These are phyloP conservation scores for Oryzias curvinotus DNA, from an alignment of 2,113 vertebrate species.

Conservation along the genomic window DNA sequence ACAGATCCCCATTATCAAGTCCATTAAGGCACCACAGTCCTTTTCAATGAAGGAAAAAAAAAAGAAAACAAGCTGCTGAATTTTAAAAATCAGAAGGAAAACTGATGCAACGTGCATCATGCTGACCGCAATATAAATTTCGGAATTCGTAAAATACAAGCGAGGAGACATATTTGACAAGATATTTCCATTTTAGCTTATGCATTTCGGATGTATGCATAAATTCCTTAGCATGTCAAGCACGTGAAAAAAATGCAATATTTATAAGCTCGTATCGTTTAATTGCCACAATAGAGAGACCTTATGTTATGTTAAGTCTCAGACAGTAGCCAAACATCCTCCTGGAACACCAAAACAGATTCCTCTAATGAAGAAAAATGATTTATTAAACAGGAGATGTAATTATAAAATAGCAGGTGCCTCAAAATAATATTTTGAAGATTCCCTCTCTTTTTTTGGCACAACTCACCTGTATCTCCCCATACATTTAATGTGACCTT, in stretches of 20 bases:
- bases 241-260: background rate
- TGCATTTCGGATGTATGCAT: conserved; percentile 1
- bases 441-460: too few species aligned
- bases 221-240: background rate
- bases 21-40: conserved; percentile 58
- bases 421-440: too few species aligned
- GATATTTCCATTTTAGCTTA: conserved; percentile 3
- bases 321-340: background rate
- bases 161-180: conserved; percentile 1
- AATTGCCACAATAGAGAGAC: background rate
- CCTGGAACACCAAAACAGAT: background rate
- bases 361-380: background rate
- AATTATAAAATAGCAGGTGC: too few species aligned
- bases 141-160: conserved; percentile 17
- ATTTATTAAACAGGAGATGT: too few species aligned
- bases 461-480: too few species aligned
- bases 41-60: background rate
- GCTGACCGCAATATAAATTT: conserved; percentile 17
- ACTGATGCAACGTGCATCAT: conserved; percentile 22
- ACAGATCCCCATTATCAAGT: conserved; percentile 67
- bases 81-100: conserved; percentile 44
- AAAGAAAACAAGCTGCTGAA: conserved; percentile 24
- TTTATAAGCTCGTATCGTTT: background rate
- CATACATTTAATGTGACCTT: too few species aligned
- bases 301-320: background rate